A percentile compares a stretch with the other conserved stretches of the same genome.
These are phyloP conservation scores for Pocillopora verrucosa DNA, from an alignment of 64 coral and sea anemone genomes.

Conservation along the genomic window DNA sequence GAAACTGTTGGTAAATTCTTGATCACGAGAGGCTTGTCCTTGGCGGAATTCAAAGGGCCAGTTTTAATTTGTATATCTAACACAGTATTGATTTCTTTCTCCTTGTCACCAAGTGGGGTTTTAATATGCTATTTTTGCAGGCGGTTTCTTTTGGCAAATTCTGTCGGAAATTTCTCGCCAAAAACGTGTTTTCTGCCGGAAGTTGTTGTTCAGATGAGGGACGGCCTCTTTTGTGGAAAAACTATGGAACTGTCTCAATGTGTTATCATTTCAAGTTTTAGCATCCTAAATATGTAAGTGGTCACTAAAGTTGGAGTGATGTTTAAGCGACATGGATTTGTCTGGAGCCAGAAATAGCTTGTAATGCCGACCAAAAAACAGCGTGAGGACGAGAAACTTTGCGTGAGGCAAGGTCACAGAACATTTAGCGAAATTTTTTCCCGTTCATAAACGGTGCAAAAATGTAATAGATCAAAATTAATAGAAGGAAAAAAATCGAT, in stretches of 20 bases:
- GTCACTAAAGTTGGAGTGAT: constrained; percentile 18
- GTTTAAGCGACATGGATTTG: background rate
- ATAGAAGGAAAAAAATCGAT: background rate
- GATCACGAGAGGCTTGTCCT: background rate
- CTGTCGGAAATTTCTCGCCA: constrained; percentile 22
- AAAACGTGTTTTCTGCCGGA: constrained; percentile 23
- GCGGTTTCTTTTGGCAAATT: constrained; percentile 33
- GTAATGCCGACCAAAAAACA: background rate
- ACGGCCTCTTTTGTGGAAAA: background rate
- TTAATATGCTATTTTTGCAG: constrained; percentile 39
- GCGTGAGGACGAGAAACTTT: background rate
- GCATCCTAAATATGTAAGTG: constrained; percentile 1
- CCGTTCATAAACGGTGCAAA: background rate
- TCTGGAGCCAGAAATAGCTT: constrained; percentile 6
- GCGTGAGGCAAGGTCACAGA: background rate
- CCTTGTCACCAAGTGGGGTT: constrained; percentile 26
- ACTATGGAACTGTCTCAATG: background rate
- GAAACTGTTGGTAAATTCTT: background rate
- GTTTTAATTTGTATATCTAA: constrained; percentile 9
- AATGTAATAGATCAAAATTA: background rate
- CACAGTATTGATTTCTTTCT: constrained; percentile 22
- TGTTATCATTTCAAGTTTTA: background rate
- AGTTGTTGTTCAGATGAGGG: background rate
- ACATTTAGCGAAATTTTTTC: too few relatives aligned
- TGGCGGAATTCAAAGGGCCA: background rate